Conservation (phyloP, 1,140 invertebrate genomes). For the Zaprionus ornatus region DNA sequence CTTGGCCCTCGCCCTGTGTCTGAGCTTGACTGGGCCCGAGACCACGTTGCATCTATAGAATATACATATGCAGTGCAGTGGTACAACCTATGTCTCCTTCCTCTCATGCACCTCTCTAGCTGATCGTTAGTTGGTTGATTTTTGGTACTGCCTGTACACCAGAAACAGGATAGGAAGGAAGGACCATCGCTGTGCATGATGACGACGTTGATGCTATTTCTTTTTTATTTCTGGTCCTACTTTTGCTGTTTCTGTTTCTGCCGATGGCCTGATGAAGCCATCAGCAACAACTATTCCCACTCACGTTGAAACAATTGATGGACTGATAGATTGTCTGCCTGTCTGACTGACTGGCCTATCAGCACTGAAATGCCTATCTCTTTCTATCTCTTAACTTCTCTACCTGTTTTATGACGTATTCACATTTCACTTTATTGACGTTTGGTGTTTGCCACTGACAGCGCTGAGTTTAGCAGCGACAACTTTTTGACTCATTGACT, state of each 20-base stretch:
- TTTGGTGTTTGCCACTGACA: slow-evolving; percentile 48
- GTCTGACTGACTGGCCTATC: slow-evolving; percentile 24
- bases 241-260: slow-evolving; percentile 19
- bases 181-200: slow-evolving; percentile 45
- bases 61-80: neutral
- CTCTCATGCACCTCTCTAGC: neutral
- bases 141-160: slow-evolving; percentile 42
- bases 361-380: slow-evolving; percentile 30
- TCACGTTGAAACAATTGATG: slow-evolving; percentile 64
- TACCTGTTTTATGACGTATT: slow-evolving; percentile 31
- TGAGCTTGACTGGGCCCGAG: slow-evolving; percentile 20
- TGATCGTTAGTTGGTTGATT: slow-evolving; percentile 55
- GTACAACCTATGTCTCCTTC: neutral
- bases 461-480: slow-evolving; percentile 19
- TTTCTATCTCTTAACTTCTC: slow-evolving; percentile 31
- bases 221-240: neutral
- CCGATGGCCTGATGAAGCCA: slow-evolving; percentile 45
- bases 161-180: slow-evolving; percentile 61
- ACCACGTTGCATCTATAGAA: slow-evolving; percentile 14
- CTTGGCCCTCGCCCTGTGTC: slow-evolving; percentile 14
- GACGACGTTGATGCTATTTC: slow-evolving; percentile 39
- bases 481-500: slow-evolving; percentile 3
- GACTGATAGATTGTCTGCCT: slow-evolving; percentile 16
- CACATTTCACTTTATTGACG: slow-evolving; percentile 40
- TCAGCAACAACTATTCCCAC: slow-evolving; percentile 46